Conservation (phyloP, 2,888 invertebrate species). For the Stenodema calcarata region DNA sequence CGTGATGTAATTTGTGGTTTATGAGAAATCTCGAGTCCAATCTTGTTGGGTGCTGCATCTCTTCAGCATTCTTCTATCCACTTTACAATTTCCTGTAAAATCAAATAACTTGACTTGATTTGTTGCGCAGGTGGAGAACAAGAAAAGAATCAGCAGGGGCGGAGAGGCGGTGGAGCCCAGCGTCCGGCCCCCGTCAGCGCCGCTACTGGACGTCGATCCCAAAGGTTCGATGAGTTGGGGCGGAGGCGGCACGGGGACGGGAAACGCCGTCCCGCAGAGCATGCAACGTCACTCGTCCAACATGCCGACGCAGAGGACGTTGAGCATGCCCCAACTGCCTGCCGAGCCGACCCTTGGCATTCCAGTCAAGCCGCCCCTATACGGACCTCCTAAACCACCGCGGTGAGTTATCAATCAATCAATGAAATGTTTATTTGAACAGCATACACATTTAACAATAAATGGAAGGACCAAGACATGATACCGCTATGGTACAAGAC, state of each 20-base stretch:
- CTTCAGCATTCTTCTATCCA: too few relatives aligned
- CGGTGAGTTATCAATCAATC: slow-evolving; percentile 54
- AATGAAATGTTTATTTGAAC: too few relatives aligned
- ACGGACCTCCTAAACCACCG: slow-evolving; percentile 72
- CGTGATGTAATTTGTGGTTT: too few relatives aligned
- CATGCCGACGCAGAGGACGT: slow-evolving; percentile 72
- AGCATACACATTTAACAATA: too few relatives aligned
- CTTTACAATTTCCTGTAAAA: too few relatives aligned
- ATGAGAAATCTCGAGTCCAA: too few relatives aligned
- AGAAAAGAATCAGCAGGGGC: slow-evolving; percentile 54
- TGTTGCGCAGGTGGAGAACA: slow-evolving; percentile 58
- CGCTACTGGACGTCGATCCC: slow-evolving; percentile 72
- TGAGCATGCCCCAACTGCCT: slow-evolving; percentile 83
- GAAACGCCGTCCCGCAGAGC: slow-evolving; percentile 74
- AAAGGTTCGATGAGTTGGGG: slow-evolving; percentile 11
- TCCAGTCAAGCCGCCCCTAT: slow-evolving; percentile 58
- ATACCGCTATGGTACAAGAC: too few relatives aligned
- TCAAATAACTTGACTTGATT: too few relatives aligned
- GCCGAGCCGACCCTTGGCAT: slow-evolving; percentile 58
- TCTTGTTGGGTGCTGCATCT: too few relatives aligned
- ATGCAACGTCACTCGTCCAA: slow-evolving; percentile 80
- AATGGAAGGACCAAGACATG: too few relatives aligned
- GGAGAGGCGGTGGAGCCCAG: slow-evolving; percentile 60
- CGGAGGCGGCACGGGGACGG: slow-evolving; percentile 56
- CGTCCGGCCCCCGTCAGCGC: slow-evolving; percentile 79